Evolutionary conservation across 2,888 invertebrate species (phyloP), one percentile per base, ranked within the genome.

Genomic region (Cosmia trapezina): DNA sequence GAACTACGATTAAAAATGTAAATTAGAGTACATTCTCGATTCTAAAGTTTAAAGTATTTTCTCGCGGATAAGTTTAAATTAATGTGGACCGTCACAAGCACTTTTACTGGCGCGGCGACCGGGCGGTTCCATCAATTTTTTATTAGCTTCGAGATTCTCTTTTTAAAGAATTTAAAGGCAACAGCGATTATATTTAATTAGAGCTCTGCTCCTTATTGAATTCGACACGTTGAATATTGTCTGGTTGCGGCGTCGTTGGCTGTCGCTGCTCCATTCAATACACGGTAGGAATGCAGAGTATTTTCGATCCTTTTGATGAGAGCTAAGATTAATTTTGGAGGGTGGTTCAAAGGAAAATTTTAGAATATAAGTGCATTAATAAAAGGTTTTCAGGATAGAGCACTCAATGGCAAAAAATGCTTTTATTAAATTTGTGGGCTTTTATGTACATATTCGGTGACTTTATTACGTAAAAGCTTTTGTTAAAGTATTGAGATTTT

Each of bases 341-440:
- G 93, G 94, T 84, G 89, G 91, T 91, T 94, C 95, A 96, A 96
- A 95, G 94, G 94, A 94, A 94, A 93, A 94, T 95, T 86, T 94
- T 93, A 92, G 94, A 94, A 95, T 94, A 92, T 95, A 95, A 95
- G 95, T 95, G 94, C 94, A 96, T 95, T 95, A 95, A 94, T 96
- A 94, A 94, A 86, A 95, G 91, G 92, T 93, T 93, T 93, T 91
- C 93, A 89, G 91, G 89, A 91, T 91, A 92, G 93, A 89, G 93
- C 91, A 93, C 93, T 94, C 91, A 91, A 90, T 91, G 89, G 89
- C 91, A 91, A 94, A 92, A 91, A 94, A 94, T 94, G 90, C 92
- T 93, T 93, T 95, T 94, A 95, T 95, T 95, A 94, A 94, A 95
- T 95, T 95, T 93, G 93, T 91, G 91, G 90, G 92, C 92, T 93